Evolutionary conservation across 2,113 vertebrate species (phyloP), one percentile per base, ranked within the genome.

Genomic region (Paracanthobrama guichenoti): DNA sequence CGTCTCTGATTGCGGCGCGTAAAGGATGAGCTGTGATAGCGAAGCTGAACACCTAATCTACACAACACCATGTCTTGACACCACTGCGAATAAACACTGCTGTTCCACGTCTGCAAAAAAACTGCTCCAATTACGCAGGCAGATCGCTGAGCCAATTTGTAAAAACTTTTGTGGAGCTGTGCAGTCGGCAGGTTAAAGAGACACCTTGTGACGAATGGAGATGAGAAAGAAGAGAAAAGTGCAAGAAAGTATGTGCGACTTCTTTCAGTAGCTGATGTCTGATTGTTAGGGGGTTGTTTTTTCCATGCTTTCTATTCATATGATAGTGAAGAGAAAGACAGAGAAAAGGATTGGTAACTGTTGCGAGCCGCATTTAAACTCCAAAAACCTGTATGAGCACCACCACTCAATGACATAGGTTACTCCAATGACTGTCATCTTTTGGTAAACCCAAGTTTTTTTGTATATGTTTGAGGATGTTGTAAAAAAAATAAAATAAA

Each of bases 31-130:
- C 81, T 86, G 81, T 18, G 82, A 80, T 85, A 88, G 87, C 79
- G 67, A 46, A 86, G 74, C 84, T 88, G 74, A 88, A 81, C 73
- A 62, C 67, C 84, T 88, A 88, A 88, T 88, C 84, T 76, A 69
- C 71, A 13, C 78, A 79, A 84, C 84, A 64, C 81, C 53, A 8
- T 81, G 84, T 81, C 69, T 39, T 39, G 14, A 69, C 76, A 44
- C 60, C 12, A 46, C 20, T 9, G 62, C 60, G 39, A 86, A 88
- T 76, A 81, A 86, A 84, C 59, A 59, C 20, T 35, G 76, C 53
- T 48, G 12, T 20, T 53, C 71, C 26, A 22, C 48, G 24, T 46
- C 24, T 59, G 39, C 44, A 66, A 55, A 57, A 14, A 16, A 22
- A 55, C 20, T 50, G 26, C 73, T 71, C 75, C 76, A 85, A 67